Base-by-base conservation (phyloP, 2,113 vertebrate species). In the Tachycineta bicolor region DNA sequence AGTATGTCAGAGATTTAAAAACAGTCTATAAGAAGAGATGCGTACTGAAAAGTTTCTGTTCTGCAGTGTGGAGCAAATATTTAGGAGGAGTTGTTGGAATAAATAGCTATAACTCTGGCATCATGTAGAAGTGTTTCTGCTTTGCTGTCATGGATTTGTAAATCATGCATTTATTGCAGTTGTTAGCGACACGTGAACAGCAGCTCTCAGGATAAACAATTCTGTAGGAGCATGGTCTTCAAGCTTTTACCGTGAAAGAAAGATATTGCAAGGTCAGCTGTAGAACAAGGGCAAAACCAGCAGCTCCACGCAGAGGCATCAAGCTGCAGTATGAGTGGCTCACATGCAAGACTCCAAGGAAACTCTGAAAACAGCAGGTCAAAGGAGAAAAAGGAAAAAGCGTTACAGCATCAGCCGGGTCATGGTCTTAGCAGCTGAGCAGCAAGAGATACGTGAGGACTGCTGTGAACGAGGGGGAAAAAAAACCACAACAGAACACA, bases 181-280 rank as follows among this genome's bases (percentile, higher is more conserved):
- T 68, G 43, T 59, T 87, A 64, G 37, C 39, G 67, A 79, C n/a
- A 58, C 1, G 1, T 1, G 8, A 89, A 67, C 23, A 60, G 49
- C 53, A 75, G 46, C n/a, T 92, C 60, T 60, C 49, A 49, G 76
- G 68, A 94, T 56, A 83, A 93, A 93, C 43, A 58, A 22, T 91
- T 73, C 10, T 31, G 79, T 3, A 39, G 23, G 23, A 79, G 14
- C 10, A 6, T 22, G 62, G 44, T 21, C 58, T 91, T 85, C 64
- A 65, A 58, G 63, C 11, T 76, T 55, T 74, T 84, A 68, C 55
- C 83, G 52, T 49, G 86, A 89, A 92, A 80, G 64, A 65, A 76
- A 80, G 73, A 91, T 78, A 81, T 93, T 92, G 68, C 86, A 95
- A 97, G 93, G 92, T 97, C 95, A 96, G 18, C 67, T 55, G 55